Base-by-base conservation (phyloP, 2,113 vertebrate species). In the Epinephelus cyanopodus region DNA sequence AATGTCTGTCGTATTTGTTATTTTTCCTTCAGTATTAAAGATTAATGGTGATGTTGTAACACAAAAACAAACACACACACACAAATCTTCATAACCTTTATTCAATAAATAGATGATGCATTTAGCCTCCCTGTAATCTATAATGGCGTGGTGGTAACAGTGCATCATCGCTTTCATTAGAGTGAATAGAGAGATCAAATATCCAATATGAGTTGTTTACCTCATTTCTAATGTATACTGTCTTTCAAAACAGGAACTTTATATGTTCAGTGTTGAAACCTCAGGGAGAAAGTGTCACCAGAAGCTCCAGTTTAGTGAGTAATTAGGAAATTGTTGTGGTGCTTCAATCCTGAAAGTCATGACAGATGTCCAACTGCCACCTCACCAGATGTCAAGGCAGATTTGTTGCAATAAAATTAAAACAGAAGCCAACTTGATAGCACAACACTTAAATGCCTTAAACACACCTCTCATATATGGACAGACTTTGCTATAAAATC, bases 291-390 rank as follows among this genome's bases (percentile, higher is more conserved):
- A 27, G 25, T 33, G 12, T 54, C 42, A 71, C 42, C 29, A 19
- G 57, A 64, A 63, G 50, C 71, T 27, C 14, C 45, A 47, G 47
- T 17, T 60, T 12, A 50, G n/a, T 39, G 69, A 74, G 45, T 84
- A 60, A 37, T 50, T 61, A 37, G 23, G 58, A 5, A 65, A 45
- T 25, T 53, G 23, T 29, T 64, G 17, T 33, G 19, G 6, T 33
- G 57, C 72, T 63, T 13, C 11, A 23, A 0, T 25, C 7, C 48
- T 37, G 33, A 71, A 63, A 71, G 33, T 71, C 42, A 12, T 45
- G 19, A 13, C 58, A 89, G 82, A 78, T 81, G 84, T 76, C 61
- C 58, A 25, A 81, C 47, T 60, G 64, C 48, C 74, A 78, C 60
- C 56, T 80, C 54, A 61, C 25, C 70, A 85, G 56, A 37, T 78